These are phyloP conservation scores for Saccostrea echinata DNA, from an alignment of 1,140 invertebrate species.

Conservation along the genomic window DNA sequence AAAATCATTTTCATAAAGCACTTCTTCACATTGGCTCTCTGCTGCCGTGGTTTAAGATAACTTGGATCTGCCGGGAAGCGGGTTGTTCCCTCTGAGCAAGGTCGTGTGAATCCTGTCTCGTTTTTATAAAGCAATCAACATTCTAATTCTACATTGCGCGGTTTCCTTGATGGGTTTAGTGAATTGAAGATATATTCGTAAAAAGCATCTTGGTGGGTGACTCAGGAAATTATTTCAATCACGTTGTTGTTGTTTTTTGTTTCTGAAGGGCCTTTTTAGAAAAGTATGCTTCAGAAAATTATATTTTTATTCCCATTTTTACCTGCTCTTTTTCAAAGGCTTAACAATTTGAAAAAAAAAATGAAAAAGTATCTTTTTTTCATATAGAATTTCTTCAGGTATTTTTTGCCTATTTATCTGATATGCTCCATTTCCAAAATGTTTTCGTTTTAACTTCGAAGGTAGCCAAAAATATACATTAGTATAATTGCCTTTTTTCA, in stretches of 20 bases:
- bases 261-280: not conserved
- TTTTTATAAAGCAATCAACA: constrained; percentile 36
- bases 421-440: no score
- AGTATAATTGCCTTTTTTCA: no score
- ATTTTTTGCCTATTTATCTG: no score
- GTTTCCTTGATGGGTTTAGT: constrained; percentile 3
- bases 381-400: no score
- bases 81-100: not conserved
- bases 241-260: constrained; percentile 6
- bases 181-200: constrained; percentile 18
- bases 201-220: constrained; percentile 18
- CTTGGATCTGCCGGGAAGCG: not conserved
- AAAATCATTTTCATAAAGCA: constrained; percentile 35
- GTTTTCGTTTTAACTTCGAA: no score
- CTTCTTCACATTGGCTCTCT: not conserved
- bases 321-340: no score
- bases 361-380: no score
- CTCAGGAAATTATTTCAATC: not conserved
- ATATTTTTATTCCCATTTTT: not conserved
- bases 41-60: not conserved
- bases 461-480: no score
- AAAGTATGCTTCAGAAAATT: not conserved
- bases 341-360: no score
- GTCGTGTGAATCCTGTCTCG: constrained; percentile 31
- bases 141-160: constrained; percentile 31